A percentile compares a stretch with the other conserved stretches of the same genome.
phyloP scores from a whole-genome alignment of 2,797 vertebrate species.

The Fundulus diaphanus region DNA sequence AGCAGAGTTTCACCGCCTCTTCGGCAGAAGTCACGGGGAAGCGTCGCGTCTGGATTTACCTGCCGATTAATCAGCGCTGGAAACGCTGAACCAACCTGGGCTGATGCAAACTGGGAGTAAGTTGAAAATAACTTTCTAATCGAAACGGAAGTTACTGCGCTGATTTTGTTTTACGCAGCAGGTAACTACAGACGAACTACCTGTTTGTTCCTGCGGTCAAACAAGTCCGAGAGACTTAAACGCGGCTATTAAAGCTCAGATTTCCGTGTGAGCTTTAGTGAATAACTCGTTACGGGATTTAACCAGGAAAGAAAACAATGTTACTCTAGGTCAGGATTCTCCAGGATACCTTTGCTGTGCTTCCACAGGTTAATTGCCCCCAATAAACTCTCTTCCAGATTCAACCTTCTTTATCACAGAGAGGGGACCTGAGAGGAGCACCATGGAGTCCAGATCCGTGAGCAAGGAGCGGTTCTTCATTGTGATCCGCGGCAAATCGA shows the following conservation, averaged over 20 bases:
- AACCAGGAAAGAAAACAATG: background rate
- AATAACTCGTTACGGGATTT: background rate
- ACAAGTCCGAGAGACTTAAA: background rate
- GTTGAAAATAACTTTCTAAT: background rate
- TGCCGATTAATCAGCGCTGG: background rate
- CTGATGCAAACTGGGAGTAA: constrained; percentile 28
- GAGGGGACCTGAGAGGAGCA: background rate
- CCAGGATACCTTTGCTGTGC: background rate
- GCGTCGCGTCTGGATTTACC: accelerated
- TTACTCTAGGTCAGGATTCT: background rate
- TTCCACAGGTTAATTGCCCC: constrained; percentile 25
- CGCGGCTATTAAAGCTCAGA: background rate
- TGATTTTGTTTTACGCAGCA: background rate
- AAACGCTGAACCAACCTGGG: background rate
- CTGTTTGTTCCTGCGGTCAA: too few relatives aligned
- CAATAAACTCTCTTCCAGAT: background rate
- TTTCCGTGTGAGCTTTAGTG: background rate
- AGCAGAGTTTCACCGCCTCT: background rate
- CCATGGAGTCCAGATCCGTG: constrained; percentile 68
- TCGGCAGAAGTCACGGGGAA: background rate
- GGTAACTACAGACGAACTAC: background rate
- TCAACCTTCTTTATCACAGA: background rate
- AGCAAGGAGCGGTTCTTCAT: constrained; percentile 76
- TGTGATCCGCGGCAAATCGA: constrained; percentile 70
- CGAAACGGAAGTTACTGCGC: background rate